Conservation (phyloP, 2,797 vertebrate genomes). For the Acanthis flammea region DNA sequence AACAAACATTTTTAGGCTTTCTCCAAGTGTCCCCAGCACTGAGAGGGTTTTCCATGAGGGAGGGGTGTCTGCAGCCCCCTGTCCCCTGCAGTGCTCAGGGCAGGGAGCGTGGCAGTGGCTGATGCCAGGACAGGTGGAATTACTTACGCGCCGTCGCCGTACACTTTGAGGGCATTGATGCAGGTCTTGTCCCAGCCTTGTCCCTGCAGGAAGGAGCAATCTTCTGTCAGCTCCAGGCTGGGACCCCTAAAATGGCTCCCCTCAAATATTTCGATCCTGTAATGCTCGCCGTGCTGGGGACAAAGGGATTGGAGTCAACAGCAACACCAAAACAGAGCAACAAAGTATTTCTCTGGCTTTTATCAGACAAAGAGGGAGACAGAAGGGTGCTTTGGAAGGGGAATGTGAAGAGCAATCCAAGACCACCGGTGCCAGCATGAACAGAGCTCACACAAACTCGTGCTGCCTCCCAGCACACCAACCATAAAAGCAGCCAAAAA, state of each 20-base stretch:
- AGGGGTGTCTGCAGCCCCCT: not conserved
- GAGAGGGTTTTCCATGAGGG: not conserved
- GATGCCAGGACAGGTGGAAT: rapidly evolving
- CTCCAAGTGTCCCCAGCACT: not conserved
- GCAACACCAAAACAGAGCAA: rapidly evolving
- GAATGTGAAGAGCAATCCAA: not conserved
- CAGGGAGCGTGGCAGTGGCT: not conserved
- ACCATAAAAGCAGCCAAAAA: not conserved
- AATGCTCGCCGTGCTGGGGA: slow-evolving; percentile 86
- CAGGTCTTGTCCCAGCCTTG: slow-evolving; percentile 85
- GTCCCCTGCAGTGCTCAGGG: not conserved
- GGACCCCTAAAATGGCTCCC: slow-evolving; percentile 85
- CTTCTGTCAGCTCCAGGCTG: slow-evolving; percentile 86
- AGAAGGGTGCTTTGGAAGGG: not conserved
- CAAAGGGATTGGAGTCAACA: not conserved
- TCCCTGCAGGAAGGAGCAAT: slow-evolving; percentile 89
- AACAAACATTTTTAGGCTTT: not conserved
- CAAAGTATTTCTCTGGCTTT: not conserved
- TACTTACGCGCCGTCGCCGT: slow-evolving; percentile 90
- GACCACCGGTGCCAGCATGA: not conserved
- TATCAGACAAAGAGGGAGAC: not conserved
- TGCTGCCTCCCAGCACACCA: not conserved
- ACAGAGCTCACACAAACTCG: rapidly evolving
- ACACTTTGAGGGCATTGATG: slow-evolving; percentile 87
- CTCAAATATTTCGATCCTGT: slow-evolving; percentile 87